Evolutionary conservation across 2,113 vertebrate species (phyloP), one percentile per base, ranked within the genome.

Genomic region (Tenrec ecaudatus): DNA sequence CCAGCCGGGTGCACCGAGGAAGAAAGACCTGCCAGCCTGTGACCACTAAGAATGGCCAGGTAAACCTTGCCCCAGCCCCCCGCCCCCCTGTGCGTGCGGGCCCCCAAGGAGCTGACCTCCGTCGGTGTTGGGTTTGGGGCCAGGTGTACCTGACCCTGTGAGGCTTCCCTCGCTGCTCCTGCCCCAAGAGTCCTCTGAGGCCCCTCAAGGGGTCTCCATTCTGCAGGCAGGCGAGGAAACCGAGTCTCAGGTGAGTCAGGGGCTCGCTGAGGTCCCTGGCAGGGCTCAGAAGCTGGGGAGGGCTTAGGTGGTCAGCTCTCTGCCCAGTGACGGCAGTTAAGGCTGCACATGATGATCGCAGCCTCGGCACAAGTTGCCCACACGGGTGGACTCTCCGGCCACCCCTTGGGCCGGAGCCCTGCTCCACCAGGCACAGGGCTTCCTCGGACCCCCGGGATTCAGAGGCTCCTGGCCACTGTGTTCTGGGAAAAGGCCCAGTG

Each of bases 261-360:
- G 66, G 29, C 23, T 16, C 0, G 2, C 27, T 8, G 0, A 31
- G 38, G 58, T 14, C 7, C 69, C 10, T 53, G 47, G 47, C 47
- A 0, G n/a, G 1, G 60, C 19, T 2, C n/a, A 4, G 87, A 5
- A 6, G 31, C 78, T 1, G 23, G 7, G 12, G 38, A 15, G 0
- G 1, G 15, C 58, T 1, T 0, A 11, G 25, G 31, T 0, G 31
- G 75, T 43, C 75, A 0, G 0, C 1, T 11, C 60, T 17, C 22
- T 2, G 68, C 81, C 2, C 2, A 64, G 64, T 3, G 25, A 66
- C 4, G 62, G 17, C 19, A 0, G 9, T 0, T 2, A 3, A 0
- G 23, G 5, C 0, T 6, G 60, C 19, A 2, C 6, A 4, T 19
- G 17, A 1, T 6, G 2, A 6, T 12, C 12, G 3, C 4, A 0